Conservation (phyloP, 2,797 vertebrate species). For the Rachycentron canadum region DNA sequence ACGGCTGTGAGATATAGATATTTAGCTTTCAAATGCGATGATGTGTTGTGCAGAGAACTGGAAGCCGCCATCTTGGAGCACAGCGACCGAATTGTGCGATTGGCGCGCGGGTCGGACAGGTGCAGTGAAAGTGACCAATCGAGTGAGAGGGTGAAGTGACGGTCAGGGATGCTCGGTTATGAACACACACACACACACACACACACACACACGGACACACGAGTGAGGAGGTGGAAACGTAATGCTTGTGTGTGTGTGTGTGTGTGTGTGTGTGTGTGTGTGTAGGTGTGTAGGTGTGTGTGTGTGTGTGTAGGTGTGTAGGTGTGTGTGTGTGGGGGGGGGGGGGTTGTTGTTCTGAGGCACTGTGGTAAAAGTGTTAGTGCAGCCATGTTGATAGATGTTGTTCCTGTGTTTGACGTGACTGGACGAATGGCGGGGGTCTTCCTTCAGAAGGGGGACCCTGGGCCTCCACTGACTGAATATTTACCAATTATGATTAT, state of each 20-base stretch:
- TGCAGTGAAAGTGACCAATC: conserved; percentile 77
- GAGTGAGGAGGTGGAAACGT: too few relatives aligned
- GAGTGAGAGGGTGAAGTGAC: conserved; percentile 5
- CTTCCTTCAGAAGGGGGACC: background rate
- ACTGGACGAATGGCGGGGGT: background rate
- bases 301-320: too few relatives aligned
- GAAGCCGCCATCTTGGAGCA: conserved; percentile 84
- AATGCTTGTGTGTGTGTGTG: too few relatives aligned
- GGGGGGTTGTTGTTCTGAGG: background rate
- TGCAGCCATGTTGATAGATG: background rate
- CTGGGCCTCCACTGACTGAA: too few relatives aligned
- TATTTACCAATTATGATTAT: too few relatives aligned
- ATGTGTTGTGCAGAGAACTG: conserved; percentile 49
- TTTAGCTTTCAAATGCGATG: conserved; percentile 38
- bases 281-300: too few relatives aligned
- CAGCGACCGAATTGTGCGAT: conserved; percentile 59
- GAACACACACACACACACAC: background rate
- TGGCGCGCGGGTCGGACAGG: conserved; percentile 76
- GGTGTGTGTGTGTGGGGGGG: too few relatives aligned
- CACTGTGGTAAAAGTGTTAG: background rate
- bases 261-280: too few relatives aligned
- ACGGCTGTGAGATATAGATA: conserved; percentile 22
- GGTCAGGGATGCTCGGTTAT: conserved; percentile 19
- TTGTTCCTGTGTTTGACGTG: background rate
- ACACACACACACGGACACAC: background rate